These are phyloP conservation scores for Acanthis flammea DNA, from an alignment of 2,797 vertebrate species.

Conservation along the genomic window DNA sequence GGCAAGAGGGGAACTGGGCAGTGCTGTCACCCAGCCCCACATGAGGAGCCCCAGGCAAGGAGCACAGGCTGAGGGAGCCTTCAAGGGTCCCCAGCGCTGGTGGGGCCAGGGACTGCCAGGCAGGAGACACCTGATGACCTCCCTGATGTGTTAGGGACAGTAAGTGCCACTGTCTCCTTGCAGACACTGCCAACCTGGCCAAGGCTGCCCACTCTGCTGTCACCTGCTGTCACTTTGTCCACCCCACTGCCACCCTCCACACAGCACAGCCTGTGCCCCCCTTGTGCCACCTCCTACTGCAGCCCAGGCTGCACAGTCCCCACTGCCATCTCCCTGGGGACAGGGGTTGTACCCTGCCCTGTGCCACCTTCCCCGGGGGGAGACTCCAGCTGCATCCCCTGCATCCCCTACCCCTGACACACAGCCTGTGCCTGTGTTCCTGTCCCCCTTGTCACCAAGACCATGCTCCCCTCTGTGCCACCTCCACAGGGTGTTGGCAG, in stretches of 20 bases:
- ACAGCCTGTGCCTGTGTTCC: accelerated
- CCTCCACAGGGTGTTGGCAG: background rate
- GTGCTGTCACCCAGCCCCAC: background rate
- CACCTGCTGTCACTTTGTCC: background rate
- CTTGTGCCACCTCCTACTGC: accelerated
- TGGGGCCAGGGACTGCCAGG: background rate
- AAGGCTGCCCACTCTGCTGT: background rate
- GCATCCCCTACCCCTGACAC: background rate
- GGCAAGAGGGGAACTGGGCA: background rate
- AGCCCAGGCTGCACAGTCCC: background rate
- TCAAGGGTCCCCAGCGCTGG: background rate
- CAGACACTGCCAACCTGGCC: background rate
- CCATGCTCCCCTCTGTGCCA: accelerated
- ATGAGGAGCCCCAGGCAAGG: background rate
- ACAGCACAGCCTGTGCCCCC: too few relatives aligned
- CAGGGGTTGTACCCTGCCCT: background rate
- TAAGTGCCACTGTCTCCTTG: background rate
- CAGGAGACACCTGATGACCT: accelerated
- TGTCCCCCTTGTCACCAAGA: background rate
- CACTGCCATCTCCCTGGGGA: background rate
- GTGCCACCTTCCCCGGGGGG: accelerated
- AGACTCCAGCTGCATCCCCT: background rate
- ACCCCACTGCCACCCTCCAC: background rate
- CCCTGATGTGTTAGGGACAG: background rate
- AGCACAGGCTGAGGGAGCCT: background rate